Evolutionary conservation across 2,888 invertebrate species (phyloP), one percentile per base, ranked within the genome.

Genomic region (Steinernema hermaphroditum): DNA sequence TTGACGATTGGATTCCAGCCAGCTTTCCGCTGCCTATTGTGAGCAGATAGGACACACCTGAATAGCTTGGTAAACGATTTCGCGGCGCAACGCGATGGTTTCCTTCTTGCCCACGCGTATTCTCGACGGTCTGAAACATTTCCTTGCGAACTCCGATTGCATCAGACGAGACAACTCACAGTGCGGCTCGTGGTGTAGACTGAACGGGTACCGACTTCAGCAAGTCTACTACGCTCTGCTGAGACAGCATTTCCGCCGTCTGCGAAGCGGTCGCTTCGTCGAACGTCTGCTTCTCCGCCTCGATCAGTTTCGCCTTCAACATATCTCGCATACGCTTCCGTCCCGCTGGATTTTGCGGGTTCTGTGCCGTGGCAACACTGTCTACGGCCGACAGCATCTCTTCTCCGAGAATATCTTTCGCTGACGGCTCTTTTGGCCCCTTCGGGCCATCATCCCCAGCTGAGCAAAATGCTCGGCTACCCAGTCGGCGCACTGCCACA

Each of bases 31-130:
- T n/a, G 44, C 19, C 16, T 22, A 22, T 22, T 16, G 24, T 68
- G 19, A 24, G 12, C 12, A 12, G n/a, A n/a, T n/a, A n/a, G n/a
- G 43, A 49, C 43, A 62, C 43, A 80, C 80, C 73, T 81, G 82
- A 9, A 79, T 72, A 19, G 83, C 82, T 73, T 82, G 81, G 57
- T 82, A 81, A 72, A 82, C 82, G 46, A 83, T 80, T 73, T 83
- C 83, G 37, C 81, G 78, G 50, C 82, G 70, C 16, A 82, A 70
- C 14, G 75, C 76, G 4, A 44, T 22, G 8, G 68, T 44, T 34
- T 75, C 74, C 46, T 68, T 72, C 41, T 69, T 74, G 19, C 54
- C 72, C 14, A 54, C 44, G 43, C 70, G 73, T 24, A 54, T 54
- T 27, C 27, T 68, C 37, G 68, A 19, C 37, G 68, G 68, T 16